Evolutionary conservation across 1,140 invertebrate genomes (phyloP).

Genomic region (Drosophila saltans): DNA sequence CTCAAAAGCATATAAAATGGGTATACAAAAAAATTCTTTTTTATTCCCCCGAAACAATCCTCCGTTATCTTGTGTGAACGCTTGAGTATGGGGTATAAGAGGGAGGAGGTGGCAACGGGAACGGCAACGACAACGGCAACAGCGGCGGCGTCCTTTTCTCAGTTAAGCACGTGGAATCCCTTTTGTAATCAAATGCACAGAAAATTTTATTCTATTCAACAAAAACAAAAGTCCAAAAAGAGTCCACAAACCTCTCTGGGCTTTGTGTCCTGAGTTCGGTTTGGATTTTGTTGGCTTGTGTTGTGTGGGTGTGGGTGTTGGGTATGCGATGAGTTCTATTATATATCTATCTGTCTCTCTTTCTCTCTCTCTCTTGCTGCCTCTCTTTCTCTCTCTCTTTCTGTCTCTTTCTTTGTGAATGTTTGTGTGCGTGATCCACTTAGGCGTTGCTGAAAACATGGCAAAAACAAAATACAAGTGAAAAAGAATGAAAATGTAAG

Average conservation of each 20-base stretch:
- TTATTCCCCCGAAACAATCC: slow-evolving; percentile 3
- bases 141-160: slow-evolving; percentile 16
- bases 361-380: not conserved
- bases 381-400: not conserved
- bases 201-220: slow-evolving; percentile 70
- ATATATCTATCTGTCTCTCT: slow-evolving; percentile 15
- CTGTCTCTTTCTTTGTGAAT: slow-evolving; percentile 1
- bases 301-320: slow-evolving; percentile 20
- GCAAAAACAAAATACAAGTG: slow-evolving; percentile 7
- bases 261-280: slow-evolving; percentile 57
- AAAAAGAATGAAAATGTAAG: slow-evolving; percentile 7
- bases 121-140: not conserved
- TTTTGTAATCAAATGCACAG: slow-evolving; percentile 79
- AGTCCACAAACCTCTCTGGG: slow-evolving; percentile 74
- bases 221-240: slow-evolving; percentile 40
- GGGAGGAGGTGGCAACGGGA: too few relatives aligned
- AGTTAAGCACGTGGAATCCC: slow-evolving; percentile 75
- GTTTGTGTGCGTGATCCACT: slow-evolving; percentile 59
- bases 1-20: slow-evolving; percentile 9
- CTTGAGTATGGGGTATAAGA: slow-evolving; percentile 32
- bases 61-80: not conserved
- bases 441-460: slow-evolving; percentile 34
- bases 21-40: slow-evolving; percentile 8
- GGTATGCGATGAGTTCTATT: slow-evolving; percentile 12
- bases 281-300: slow-evolving; percentile 11